Base-by-base conservation (phyloP, 2,888 invertebrate species). In the Thymelicus lineola region DNA sequence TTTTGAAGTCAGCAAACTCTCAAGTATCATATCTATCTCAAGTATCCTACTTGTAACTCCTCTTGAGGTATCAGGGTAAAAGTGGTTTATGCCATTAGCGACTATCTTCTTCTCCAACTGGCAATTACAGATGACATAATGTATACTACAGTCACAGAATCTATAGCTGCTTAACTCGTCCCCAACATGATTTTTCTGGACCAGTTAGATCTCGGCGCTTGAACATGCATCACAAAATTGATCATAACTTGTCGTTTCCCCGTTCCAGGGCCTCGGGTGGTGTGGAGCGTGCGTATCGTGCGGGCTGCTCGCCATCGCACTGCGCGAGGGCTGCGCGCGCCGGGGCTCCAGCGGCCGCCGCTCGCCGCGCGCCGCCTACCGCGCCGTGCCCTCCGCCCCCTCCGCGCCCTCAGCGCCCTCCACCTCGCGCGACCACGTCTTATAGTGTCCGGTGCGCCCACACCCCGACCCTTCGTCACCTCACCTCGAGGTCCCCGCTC, bases 371-470 rank as follows among this genome's bases (percentile, higher is more conserved):
- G 76, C 78, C 65, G 80, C 80, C 63, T 82, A 82, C 82, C 79
- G 82, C 80, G 82, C 84, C 73, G 83, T 81, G 80, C 83, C 82
- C 58, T 53, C 75, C 72, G 50, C 62, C 6, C 62, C 28, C n/a
- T 17, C 62, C 28, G 42, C 48, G n/a, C 46, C 48, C 48, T 35
- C 73, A 77, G 76, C 74, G 74, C 77, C 83, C 69, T 75, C 81
- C 76, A 74, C 85, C 65, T 76, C 81, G 70, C 84, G 80, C 73
- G 86, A 84, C 81, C 78, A 80, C 76, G 84, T 86, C 75, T 91
- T 91, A 91, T 91, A 91, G 91, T 89, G 89, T 72, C 50, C 71
- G 69, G 42, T 69, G 74, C 75, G 79, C 79, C 80, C 83, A 75
- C 82, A 83, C 80, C 38, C 20, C 45, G 55, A 7, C 36, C 2